phyloP scores from a whole-genome alignment of 2,888 invertebrate genomes.

The Matsumyia berberina region DNA sequence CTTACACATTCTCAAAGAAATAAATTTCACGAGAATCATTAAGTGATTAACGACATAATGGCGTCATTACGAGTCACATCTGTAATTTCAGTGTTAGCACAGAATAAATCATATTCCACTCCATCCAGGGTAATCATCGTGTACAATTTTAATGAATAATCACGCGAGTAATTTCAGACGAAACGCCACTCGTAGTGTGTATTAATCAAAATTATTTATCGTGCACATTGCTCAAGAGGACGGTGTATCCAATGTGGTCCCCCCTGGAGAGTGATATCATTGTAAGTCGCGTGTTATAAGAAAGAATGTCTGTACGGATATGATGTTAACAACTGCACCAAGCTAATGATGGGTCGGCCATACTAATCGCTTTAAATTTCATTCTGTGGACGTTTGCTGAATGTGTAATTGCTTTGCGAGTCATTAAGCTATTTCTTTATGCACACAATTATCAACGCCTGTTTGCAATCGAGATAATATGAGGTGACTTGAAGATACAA shows the following conservation, averaged over 20 bases:
- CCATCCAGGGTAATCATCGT: constrained; percentile 26
- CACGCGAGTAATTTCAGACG: constrained; percentile 21
- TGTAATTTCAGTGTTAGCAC: constrained; percentile 1
- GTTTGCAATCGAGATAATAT: too few relatives aligned
- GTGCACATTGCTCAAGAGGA: constrained; percentile 27
- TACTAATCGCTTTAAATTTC: not conserved
- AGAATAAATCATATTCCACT: constrained; percentile 7
- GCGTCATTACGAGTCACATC: not conserved
- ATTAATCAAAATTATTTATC: constrained; percentile 61
- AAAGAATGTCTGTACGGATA: not conserved
- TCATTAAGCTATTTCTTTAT: constrained; percentile 25
- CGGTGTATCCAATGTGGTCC: not conserved
- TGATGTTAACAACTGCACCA: not conserved
- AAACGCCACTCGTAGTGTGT: constrained; percentile 17
- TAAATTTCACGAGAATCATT: not conserved
- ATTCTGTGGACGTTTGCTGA: not conserved
- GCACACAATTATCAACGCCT: constrained; percentile 35
- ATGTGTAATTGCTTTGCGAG: not conserved
- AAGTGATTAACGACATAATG: not conserved
- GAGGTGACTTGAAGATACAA: too few relatives aligned
- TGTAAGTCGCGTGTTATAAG: not conserved
- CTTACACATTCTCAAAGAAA: not conserved
- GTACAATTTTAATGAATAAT: constrained; percentile 15
- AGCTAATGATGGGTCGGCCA: too few relatives aligned
- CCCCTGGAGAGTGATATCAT: constrained; percentile 12